phyloP scores from a whole-genome alignment of 2,113 vertebrate genomes.

The Alaudala cheleensis region DNA sequence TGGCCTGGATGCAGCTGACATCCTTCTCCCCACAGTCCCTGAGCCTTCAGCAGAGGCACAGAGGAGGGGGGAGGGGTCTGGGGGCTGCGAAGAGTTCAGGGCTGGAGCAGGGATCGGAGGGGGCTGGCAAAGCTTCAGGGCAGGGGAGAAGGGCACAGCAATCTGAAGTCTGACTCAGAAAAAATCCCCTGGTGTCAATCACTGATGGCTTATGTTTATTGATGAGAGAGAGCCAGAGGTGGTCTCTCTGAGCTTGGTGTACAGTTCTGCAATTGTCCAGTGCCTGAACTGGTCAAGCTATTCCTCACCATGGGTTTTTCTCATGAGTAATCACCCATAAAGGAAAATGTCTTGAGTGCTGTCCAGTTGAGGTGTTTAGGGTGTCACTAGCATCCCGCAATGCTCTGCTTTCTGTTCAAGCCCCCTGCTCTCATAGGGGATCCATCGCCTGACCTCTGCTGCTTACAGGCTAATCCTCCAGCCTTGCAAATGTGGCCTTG shows the following conservation, averaged over 20 bases:
- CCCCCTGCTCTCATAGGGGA: neutral
- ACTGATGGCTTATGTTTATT: neutral
- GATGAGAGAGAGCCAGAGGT: neutral
- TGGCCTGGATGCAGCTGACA: neutral
- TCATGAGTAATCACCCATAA: neutral
- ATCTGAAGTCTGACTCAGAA: neutral
- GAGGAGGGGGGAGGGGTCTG: neutral
- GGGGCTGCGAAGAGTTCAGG: too few species aligned
- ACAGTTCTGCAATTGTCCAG: neutral
- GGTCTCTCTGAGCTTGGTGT: neutral
- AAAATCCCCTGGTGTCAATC: fast-evolving
- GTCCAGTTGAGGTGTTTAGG: neutral
- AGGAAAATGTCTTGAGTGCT: neutral
- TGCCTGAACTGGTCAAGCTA: neutral
- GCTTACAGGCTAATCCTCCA: neutral
- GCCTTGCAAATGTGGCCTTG: neutral
- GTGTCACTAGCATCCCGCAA: neutral
- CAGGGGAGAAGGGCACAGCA: neutral
- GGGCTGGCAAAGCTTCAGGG: fast-evolving
- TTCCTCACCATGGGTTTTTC: neutral
- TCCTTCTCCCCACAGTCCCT: neutral
- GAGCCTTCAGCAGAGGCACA: neutral
- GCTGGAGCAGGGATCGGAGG: neutral
- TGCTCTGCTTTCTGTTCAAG: neutral
- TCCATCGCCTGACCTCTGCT: neutral